phyloP scores from a whole-genome alignment of 2,113 vertebrate species.

The Protomyctophum bolini region DNA sequence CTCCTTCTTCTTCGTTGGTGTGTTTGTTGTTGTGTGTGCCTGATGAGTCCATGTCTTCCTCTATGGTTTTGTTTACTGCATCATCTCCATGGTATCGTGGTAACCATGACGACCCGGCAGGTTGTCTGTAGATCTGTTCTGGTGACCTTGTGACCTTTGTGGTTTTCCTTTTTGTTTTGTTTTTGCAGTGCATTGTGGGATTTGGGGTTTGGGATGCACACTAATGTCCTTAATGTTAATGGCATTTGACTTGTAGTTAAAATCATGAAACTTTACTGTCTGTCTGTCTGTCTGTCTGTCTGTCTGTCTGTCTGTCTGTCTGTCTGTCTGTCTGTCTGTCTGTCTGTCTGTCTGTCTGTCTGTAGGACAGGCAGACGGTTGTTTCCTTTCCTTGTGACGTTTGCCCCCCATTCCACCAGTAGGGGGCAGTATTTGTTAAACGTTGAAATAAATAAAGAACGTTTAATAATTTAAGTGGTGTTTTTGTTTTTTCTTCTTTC shows the following conservation, averaged over 20 bases:
- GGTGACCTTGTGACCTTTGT: slow-evolving; percentile 43
- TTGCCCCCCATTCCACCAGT: too few relatives aligned
- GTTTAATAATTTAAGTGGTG: too few relatives aligned
- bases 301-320: not conserved
- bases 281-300: not conserved
- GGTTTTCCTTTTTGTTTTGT: slow-evolving; percentile 6
- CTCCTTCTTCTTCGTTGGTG: slow-evolving; percentile 51
- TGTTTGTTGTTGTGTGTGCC: slow-evolving; percentile 73
- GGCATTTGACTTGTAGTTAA: slow-evolving; percentile 7
- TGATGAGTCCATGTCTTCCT: slow-evolving; percentile 62
- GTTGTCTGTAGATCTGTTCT: slow-evolving; percentile 56
- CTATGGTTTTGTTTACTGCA: slow-evolving; percentile 48
- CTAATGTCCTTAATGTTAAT: too few relatives aligned
- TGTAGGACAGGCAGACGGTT: too few relatives aligned
- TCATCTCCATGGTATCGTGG: slow-evolving; percentile 56
- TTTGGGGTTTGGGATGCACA: too few relatives aligned
- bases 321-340: not conserved
- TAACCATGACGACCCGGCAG: slow-evolving; percentile 43
- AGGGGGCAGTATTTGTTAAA: too few relatives aligned
- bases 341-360: too few relatives aligned
- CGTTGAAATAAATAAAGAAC: too few relatives aligned
- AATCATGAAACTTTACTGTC: not conserved
- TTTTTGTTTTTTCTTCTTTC: too few relatives aligned
- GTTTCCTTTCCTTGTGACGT: too few relatives aligned
- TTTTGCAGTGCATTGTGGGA: slow-evolving; percentile 49